Conservation (phyloP, 2,797 vertebrate genomes). For the Xerus rutilus region DNA sequence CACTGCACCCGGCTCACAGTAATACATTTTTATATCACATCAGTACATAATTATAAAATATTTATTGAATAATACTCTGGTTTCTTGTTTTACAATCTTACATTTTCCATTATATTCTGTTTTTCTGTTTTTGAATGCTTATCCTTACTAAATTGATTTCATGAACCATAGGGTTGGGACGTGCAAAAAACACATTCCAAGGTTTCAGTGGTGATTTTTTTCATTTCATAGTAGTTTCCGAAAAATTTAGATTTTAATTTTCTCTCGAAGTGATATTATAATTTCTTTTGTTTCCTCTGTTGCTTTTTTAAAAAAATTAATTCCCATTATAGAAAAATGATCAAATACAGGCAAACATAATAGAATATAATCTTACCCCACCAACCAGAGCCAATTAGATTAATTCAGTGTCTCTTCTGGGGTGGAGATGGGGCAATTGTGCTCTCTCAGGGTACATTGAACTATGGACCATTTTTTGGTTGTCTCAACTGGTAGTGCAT, state of each 20-base stretch:
- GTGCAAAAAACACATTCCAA: slow-evolving; percentile 21
- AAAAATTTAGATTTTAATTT: slow-evolving; percentile 53
- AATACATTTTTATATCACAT: slow-evolving; percentile 57
- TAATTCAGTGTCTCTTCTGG: slow-evolving; percentile 36
- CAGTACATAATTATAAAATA: slow-evolving; percentile 19
- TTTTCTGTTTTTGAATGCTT: not conserved
- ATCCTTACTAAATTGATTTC: slow-evolving; percentile 49
- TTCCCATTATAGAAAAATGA: slow-evolving; percentile 41
- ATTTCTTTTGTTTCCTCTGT: slow-evolving; percentile 57
- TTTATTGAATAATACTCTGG: slow-evolving; percentile 23
- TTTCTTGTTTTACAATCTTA: slow-evolving; percentile 41
- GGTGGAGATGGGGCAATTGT: not conserved
- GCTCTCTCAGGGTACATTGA: not conserved
- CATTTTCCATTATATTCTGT: slow-evolving; percentile 41
- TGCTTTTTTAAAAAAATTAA: not conserved
- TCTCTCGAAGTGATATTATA: not conserved
- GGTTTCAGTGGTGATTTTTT: not conserved
- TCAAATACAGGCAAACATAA: slow-evolving; percentile 1
- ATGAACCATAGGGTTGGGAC: slow-evolving; percentile 5
- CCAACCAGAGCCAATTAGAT: slow-evolving; percentile 13
- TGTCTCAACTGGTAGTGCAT: not conserved
- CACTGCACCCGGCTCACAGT: not conserved
- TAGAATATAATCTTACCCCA: slow-evolving; percentile 36
- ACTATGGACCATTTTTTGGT: not conserved
- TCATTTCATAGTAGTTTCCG: slow-evolving; percentile 30